Conservation (phyloP, 2,797 vertebrate genomes). For the Cygnus olor region DNA sequence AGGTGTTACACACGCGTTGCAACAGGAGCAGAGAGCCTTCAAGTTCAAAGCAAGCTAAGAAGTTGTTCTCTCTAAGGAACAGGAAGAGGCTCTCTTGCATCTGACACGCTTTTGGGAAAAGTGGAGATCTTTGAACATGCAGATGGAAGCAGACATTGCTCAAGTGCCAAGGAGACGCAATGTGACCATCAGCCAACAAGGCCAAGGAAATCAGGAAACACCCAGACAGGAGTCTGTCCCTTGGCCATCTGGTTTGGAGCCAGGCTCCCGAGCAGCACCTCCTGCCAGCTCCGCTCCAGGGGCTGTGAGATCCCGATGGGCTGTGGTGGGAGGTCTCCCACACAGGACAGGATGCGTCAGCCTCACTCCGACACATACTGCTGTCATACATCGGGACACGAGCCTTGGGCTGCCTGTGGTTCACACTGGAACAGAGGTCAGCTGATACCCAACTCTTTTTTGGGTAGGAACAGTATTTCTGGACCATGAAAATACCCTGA, state of each 20-base stretch:
- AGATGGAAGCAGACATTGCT: not conserved
- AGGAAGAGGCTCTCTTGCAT: not conserved
- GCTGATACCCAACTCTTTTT: not conserved
- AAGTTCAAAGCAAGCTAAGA: not conserved
- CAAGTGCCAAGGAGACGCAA: not conserved
- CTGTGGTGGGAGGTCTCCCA: not conserved
- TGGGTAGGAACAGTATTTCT: not conserved
- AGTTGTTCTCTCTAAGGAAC: not conserved
- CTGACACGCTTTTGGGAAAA: not conserved
- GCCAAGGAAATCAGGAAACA: not conserved
- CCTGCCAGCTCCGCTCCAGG: accelerated
- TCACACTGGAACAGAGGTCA: not conserved
- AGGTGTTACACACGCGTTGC: slow-evolving; percentile 29
- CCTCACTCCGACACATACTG: not conserved
- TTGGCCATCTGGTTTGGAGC: not conserved
- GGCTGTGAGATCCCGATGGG: not conserved
- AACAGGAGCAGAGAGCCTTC: not conserved
- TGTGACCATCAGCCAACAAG: not conserved
- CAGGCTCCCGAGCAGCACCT: not conserved
- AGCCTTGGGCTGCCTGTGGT: not conserved
- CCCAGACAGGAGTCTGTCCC: not conserved
- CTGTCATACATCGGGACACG: not conserved
- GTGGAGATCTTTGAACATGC: not conserved
- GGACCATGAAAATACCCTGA: not conserved
- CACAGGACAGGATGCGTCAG: not conserved